Base-by-base conservation (phyloP, 2,888 invertebrate genomes). In the Drosophila koepferae region DNA sequence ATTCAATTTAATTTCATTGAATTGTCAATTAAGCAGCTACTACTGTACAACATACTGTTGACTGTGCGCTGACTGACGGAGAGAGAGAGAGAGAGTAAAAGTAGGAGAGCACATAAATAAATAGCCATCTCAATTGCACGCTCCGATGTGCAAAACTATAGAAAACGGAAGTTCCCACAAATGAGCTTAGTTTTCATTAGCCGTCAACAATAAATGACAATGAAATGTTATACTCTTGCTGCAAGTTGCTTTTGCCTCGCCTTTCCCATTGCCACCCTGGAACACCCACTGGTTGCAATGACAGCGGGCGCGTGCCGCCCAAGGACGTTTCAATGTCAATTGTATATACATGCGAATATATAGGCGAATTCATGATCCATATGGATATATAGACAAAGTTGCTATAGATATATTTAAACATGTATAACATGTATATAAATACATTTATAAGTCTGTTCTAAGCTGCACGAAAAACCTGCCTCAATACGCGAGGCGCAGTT, bases 271-370 rank as follows among this genome's bases (percentile, higher is more conserved):
- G 60, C 49, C 23, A 16, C 61, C 63, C 55, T 7, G 3, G 41
- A 31, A 46, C 64, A 58, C 66, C 71, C 65, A 75, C 70, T 65
- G 68, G 66, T 63, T 70, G 80, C 72, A 74, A 66, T 65, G 36
- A 34, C 28, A 55, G 10, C 58, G 36, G 75, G 71, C 84, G 77
- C 86, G 86, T 77, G 86, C 72, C 72, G 61, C 64, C 64, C 89
- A 90, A 90, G 90, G 89, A 86, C 89, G 68, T 82, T 87, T 82
- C 87, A 90, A 90, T 87, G 88, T 80, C 88, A 81, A 63, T 56
- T 38, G 59, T 40, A 72, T 23, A 59, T 48, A 49, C 5, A 48
- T 49, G 28, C 3, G 31, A 31, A 10, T 49, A 48, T 56, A 55
- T 49, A 63, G 53, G 14, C 23, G 28, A 55, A 48, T 46, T 58